phyloP scores from a whole-genome alignment of 1,140 invertebrate species.

The Penaeus indicus region DNA sequence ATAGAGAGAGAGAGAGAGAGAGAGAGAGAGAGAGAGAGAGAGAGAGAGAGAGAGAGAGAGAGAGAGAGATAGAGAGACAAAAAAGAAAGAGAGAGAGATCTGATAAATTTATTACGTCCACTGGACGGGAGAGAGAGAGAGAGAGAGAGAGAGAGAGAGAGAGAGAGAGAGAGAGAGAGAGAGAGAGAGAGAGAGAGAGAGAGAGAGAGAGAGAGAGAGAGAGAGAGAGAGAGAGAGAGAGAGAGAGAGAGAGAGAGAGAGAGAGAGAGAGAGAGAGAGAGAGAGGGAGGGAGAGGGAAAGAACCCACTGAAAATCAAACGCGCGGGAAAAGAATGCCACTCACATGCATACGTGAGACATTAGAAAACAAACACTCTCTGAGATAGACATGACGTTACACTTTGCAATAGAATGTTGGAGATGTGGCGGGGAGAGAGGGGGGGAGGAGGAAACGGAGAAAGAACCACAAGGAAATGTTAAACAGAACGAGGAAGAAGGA shows the following conservation, averaged over 20 bases:
- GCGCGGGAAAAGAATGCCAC: neutral
- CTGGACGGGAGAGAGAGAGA: neutral
- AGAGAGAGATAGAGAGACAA: constrained; percentile 20
- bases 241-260: neutral
- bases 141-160: neutral
- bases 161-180: constrained; percentile 3
- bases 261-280: neutral
- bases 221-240: neutral
- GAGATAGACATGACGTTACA: neutral
- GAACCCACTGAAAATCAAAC: neutral
- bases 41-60: neutral
- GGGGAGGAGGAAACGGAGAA: constrained; percentile 1
- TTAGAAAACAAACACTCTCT: neutral
- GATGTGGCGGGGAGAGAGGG: neutral
- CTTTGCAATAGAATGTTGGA: neutral
- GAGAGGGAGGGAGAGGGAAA: neutral
- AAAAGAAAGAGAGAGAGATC: neutral
- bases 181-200: neutral
- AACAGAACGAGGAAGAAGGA: neutral
- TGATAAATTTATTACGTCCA: neutral
- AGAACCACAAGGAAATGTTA: neutral
- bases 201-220: neutral
- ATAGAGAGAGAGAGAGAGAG: neutral
- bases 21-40: neutral
- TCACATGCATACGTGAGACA: neutral